These are phyloP conservation scores for Bos taurus DNA, from an alignment of 2,113 vertebrate genomes.

Conservation along the genomic window ARS-UCD2.0 NC_037332.1:50528001-50528500, in stretches of 20 bases:
- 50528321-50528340: neutral
- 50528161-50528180: neutral
- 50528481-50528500: neutral
- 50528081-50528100: neutral
- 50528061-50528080: neutral
- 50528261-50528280: neutral
- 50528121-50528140: neutral
- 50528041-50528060: neutral
- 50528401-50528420: neutral
- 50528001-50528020: neutral
- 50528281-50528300: neutral
- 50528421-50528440: neutral
- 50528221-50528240: neutral
- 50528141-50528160: neutral
- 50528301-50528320: neutral
- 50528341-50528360: neutral
- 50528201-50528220: neutral
- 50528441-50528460: neutral
- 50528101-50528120: neutral
- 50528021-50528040: neutral
- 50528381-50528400: neutral
- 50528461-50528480: neutral
- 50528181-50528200: neutral
- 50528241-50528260: neutral
- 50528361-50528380: neutral